Percentiles rank a stretch among this genome's conserved stretches.
These are phyloP conservation scores for Machimus rusticus DNA, from an alignment of 2,888 invertebrate species.

Conservation along the genomic window DNA sequence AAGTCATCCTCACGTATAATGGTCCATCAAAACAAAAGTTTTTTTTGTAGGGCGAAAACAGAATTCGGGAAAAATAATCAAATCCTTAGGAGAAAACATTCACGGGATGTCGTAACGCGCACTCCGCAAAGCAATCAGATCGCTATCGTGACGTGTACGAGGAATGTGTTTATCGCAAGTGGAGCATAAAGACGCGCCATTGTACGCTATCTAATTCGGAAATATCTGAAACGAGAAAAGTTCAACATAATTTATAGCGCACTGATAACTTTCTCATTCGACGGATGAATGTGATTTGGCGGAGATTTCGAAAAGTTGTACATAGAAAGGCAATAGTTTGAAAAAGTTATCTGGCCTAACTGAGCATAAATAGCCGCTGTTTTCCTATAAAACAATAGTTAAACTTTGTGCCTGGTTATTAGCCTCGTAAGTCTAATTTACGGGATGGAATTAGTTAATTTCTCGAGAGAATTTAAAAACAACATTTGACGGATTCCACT, in stretches of 20 bases:
- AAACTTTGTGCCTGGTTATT: neutral
- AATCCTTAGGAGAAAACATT: constrained; percentile 29
- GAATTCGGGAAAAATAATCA: constrained; percentile 25
- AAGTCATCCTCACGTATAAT: constrained; percentile 8
- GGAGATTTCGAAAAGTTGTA: constrained; percentile 3
- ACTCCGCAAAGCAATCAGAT: constrained; percentile 25
- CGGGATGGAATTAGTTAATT: neutral
- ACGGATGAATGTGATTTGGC: constrained; percentile 21
- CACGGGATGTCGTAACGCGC: neutral
- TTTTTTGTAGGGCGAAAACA: neutral
- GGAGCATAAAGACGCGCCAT: constrained; percentile 1
- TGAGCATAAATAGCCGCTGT: neutral
- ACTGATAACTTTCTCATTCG: constrained; percentile 29
- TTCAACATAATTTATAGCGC: constrained; percentile 25
- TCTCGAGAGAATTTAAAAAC: neutral
- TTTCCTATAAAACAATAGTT: neutral
- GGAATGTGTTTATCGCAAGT: constrained; percentile 27
- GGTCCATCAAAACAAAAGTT: constrained; percentile 10
- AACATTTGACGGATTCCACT: neutral
- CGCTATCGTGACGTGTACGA: constrained; percentile 11
- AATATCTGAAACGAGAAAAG: constrained; percentile 32
- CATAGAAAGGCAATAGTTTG: neutral
- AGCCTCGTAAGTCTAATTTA: neutral
- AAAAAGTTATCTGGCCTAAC: neutral
- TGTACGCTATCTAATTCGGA: neutral